phyloP scores from a whole-genome alignment of 2,797 vertebrate genomes.

The Eulemur albifrons region DNA sequence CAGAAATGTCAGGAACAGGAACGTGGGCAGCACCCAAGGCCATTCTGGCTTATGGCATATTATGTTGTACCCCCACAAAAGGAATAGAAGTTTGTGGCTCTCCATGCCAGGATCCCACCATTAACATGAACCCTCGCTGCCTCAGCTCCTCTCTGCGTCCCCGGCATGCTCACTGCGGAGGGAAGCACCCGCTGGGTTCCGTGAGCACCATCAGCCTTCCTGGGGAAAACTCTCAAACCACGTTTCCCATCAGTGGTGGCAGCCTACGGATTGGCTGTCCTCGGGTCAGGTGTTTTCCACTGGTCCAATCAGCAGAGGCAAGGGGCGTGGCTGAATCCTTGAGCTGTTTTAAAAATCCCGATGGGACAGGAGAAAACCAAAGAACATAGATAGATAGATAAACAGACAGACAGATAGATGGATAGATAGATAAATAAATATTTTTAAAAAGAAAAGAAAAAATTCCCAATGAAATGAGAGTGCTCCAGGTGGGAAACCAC shows the following conservation, averaged over 20 bases:
- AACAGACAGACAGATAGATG: too few species aligned
- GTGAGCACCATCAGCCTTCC: neutral
- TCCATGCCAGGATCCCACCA: neutral
- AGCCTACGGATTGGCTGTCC: neutral
- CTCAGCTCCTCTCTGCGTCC: neutral
- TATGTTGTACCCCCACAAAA: neutral
- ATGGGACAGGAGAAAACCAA: too few species aligned
- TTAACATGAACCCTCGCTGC: neutral
- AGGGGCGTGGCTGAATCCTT: neutral
- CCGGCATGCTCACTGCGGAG: accelerated
- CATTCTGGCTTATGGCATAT: neutral
- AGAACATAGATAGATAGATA: too few species aligned
- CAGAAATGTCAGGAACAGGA: too few species aligned
- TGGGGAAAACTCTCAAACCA: neutral
- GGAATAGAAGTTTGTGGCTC: neutral
- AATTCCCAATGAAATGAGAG: neutral
- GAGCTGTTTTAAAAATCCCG: neutral
- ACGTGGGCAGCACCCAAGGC: neutral
- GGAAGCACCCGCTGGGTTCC: accelerated
- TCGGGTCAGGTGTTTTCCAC: neutral
- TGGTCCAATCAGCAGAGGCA: neutral
- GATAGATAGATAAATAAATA: too few species aligned
- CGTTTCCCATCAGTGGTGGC: neutral
- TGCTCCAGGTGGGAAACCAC: accelerated
- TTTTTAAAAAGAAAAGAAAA: too few species aligned